Percentiles rank a stretch among this genome's conserved stretches.
phyloP scores from a whole-genome alignment of 2,888 invertebrate species.

The Oligia strigilis region DNA sequence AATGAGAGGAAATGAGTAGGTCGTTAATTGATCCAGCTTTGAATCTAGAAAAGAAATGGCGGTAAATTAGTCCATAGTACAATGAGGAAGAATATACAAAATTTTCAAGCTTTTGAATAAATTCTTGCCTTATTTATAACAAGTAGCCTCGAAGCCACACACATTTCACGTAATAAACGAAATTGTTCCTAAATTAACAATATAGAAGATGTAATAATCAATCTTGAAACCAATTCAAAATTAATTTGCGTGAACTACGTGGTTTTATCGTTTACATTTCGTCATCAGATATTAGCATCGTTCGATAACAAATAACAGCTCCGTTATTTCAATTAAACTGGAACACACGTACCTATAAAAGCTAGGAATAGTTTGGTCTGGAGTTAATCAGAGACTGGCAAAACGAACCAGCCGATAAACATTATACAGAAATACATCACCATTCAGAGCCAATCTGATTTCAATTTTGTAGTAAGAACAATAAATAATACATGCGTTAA shows the following conservation, averaged over 20 bases:
- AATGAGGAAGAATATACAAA: conserved; percentile 49
- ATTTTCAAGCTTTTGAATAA: not conserved
- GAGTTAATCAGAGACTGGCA: conserved; percentile 53
- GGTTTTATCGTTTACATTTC: conserved; percentile 35
- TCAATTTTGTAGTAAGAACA: conserved; percentile 28
- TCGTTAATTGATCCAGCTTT: conserved; percentile 31
- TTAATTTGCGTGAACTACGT: conserved; percentile 37
- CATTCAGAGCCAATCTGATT: conserved; percentile 34
- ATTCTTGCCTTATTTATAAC: not conserved
- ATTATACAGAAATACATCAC: conserved; percentile 45
- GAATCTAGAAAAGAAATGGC: not conserved
- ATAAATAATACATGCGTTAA: conserved; percentile 32
- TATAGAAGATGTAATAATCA: conserved; percentile 29
- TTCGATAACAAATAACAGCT: conserved; percentile 43
- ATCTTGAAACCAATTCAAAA: conserved; percentile 32
- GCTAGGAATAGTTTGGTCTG: conserved; percentile 52
- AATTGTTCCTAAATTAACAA: conserved; percentile 20
- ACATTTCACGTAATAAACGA: conserved; percentile 19
- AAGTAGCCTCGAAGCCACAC: conserved; percentile 15
- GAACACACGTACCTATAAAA: conserved; percentile 43
- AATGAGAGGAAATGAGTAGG: conserved; percentile 34
- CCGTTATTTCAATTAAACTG: conserved; percentile 51
- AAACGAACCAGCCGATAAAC: conserved; percentile 51
- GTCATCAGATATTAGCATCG: conserved; percentile 21
- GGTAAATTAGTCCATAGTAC: conserved; percentile 50